Conservation (phyloP, 1,140 invertebrate species). For the Drosophila burlai region DNA sequence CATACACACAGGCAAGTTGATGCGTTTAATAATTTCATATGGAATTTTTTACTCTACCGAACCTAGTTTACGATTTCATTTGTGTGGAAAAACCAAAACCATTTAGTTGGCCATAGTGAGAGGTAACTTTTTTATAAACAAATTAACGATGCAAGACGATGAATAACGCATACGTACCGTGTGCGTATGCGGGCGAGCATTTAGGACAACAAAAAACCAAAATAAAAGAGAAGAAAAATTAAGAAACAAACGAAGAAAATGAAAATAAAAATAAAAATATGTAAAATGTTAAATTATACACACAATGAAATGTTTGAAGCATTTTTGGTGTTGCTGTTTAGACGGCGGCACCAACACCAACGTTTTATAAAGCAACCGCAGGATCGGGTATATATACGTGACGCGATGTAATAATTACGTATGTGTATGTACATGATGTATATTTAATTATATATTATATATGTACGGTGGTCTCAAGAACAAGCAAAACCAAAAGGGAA, state of each 20-base stretch:
- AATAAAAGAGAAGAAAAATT: conserved; percentile 28
- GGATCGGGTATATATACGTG: conserved; percentile 44
- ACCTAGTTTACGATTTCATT: conserved; percentile 71
- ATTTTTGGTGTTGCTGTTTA: conserved; percentile 80
- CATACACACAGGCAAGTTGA: conserved; percentile 46
- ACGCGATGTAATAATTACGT: conserved; percentile 70
- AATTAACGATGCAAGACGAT: conserved; percentile 58
- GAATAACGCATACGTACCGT: conserved; percentile 19
- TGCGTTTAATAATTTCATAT: conserved; percentile 76
- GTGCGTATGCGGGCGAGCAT: conserved; percentile 62
- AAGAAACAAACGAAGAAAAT: conserved; percentile 30
- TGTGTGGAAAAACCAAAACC: conserved; percentile 25
- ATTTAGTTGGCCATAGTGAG: conserved; percentile 73
- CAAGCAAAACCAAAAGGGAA: conserved; percentile 71
- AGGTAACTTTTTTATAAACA: conserved; percentile 63
- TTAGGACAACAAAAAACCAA: conserved; percentile 73
- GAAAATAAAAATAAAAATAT: conserved; percentile 38
- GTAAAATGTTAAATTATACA: conserved; percentile 68
- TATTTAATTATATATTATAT: conserved; percentile 73
- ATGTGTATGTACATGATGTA: conserved; percentile 55
- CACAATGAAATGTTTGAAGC: conserved; percentile 78
- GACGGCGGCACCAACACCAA: conserved; percentile 73
- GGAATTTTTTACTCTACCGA: conserved; percentile 75
- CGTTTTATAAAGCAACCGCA: conserved; percentile 69
- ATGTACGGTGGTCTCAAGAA: conserved; percentile 66